Conservation (phyloP, 1,140 invertebrate species). For the Bradysia coprophila region DNA sequence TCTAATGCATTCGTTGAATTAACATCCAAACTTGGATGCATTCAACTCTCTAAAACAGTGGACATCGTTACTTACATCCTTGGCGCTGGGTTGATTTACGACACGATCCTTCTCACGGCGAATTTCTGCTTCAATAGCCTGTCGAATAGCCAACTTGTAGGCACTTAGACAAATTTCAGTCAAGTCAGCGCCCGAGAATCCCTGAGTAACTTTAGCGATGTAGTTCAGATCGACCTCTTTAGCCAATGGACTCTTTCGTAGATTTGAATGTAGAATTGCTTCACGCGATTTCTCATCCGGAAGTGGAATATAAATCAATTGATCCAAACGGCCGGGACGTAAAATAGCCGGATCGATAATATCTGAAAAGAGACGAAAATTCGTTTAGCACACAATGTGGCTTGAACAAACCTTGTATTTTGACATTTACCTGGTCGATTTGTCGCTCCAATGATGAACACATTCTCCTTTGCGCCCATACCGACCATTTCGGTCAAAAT, state of each 20-base stretch:
- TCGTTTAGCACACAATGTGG: neutral
- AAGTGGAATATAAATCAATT: constrained; percentile 98
- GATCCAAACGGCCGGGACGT: constrained; percentile 94
- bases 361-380: constrained; percentile 31
- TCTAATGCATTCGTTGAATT: neutral
- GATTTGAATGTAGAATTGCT: constrained; percentile 86
- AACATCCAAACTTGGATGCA: too few relatives aligned
- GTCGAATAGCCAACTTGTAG: constrained; percentile 96
- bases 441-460: constrained; percentile 87
- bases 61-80: constrained; percentile 73
- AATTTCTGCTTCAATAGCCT: constrained; percentile 94
- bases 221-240: constrained; percentile 89
- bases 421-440: constrained; percentile 24
- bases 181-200: constrained; percentile 96
- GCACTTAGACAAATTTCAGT: constrained; percentile 99
- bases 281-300: constrained; percentile 97
- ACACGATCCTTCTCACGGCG: constrained; percentile 69
- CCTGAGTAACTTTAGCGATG: constrained; percentile 90
- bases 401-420: neutral
- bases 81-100: constrained; percentile 58
- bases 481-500: constrained; percentile 99
- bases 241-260: constrained; percentile 92
- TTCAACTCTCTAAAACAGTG: too few relatives aligned
- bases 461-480: constrained; percentile 99
- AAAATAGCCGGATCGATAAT: constrained; percentile 99